phyloP scores from a whole-genome alignment of 2,888 invertebrate species.

The Griposia aprilina region DNA sequence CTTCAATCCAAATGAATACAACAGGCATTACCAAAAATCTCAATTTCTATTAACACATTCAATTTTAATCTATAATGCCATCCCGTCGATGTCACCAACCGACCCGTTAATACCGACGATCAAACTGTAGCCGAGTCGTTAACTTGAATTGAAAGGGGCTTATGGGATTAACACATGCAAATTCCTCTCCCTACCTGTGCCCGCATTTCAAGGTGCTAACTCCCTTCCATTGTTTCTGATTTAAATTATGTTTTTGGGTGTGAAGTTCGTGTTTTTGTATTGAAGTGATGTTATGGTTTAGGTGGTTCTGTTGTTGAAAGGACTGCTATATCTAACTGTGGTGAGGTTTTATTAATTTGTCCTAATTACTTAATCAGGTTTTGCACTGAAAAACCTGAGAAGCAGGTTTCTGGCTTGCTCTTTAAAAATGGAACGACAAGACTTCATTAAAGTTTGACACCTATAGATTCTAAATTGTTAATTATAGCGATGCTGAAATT shows the following conservation, averaged over 20 bases:
- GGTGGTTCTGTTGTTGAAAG: background rate
- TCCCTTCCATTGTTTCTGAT: slow-evolving; percentile 50
- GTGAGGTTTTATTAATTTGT: background rate
- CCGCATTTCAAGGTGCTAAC: slow-evolving; percentile 61
- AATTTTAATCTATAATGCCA: slow-evolving; percentile 65
- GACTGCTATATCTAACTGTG: background rate
- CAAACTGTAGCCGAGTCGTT: slow-evolving; percentile 67
- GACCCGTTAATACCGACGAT: slow-evolving; percentile 62
- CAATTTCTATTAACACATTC: slow-evolving; percentile 61
- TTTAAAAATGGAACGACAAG: background rate
- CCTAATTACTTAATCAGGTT: background rate
- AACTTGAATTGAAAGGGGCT: slow-evolving; percentile 70
- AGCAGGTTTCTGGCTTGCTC: background rate
- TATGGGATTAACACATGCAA: slow-evolving; percentile 71
- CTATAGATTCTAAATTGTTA: background rate
- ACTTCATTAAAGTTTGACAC: background rate
- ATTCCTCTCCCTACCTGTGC: slow-evolving; percentile 64
- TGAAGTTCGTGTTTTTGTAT: slow-evolving; percentile 43
- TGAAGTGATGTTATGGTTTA: slow-evolving; percentile 1
- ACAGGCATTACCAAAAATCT: background rate
- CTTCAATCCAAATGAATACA: background rate
- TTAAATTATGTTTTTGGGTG: slow-evolving; percentile 54
- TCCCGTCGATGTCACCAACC: slow-evolving; percentile 58
- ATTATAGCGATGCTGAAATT: background rate
- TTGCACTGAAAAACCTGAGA: no score